phyloP scores from a whole-genome alignment of 2,888 invertebrate genomes.

The Phytoseiulus persimilis region DNA sequence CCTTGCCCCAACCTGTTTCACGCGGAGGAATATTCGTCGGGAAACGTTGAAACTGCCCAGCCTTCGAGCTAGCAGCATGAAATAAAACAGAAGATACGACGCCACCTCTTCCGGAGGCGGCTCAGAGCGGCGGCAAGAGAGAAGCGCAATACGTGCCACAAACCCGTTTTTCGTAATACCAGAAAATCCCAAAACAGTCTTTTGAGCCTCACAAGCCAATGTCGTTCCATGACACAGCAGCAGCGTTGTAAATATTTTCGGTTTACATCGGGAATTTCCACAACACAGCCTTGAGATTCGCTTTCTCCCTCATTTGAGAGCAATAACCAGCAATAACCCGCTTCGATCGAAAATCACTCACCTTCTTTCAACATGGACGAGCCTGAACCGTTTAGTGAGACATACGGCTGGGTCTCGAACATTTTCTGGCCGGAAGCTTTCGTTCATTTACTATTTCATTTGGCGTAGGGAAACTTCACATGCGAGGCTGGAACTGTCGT shows the following conservation, averaged over 20 bases:
- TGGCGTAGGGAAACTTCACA: too few species aligned
- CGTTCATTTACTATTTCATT: too few species aligned
- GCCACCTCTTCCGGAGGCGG: neutral
- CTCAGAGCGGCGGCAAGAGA: neutral
- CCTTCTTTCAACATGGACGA: too few species aligned
- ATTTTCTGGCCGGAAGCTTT: too few species aligned
- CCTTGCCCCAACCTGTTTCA: neutral
- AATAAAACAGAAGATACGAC: neutral
- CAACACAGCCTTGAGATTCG: neutral
- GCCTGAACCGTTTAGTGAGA: too few species aligned
- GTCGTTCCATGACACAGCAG: neutral
- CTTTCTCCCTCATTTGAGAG: neutral
- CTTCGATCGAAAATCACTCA: too few species aligned
- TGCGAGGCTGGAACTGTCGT: too few species aligned
- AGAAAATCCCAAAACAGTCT: neutral
- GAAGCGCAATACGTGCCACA: neutral
- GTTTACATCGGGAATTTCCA: neutral
- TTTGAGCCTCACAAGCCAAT: neutral
- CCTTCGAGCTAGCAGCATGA: neutral
- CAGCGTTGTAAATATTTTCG: neutral
- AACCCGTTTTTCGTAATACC: slow-evolving; percentile 5
- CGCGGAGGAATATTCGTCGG: neutral
- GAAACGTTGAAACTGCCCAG: neutral
- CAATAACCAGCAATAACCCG: neutral
- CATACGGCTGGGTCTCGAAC: too few species aligned